Percentiles rank a stretch among this genome's conserved stretches.
Conservation (phyloP, 2,113 vertebrate genomes). For the Aegotheles bennettii region DNA sequence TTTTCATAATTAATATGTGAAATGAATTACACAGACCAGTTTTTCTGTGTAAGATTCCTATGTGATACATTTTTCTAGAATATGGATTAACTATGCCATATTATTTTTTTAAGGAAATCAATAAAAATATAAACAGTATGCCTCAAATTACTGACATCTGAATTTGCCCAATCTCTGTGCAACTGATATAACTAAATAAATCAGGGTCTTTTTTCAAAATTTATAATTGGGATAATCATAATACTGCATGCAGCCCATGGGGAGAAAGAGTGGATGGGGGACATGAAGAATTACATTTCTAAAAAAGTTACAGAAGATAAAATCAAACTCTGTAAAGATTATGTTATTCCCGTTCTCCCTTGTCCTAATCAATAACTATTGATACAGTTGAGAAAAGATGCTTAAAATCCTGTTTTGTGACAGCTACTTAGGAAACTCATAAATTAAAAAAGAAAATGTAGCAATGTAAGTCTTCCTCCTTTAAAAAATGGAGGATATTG, state of each 20-base stretch:
- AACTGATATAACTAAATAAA: not conserved
- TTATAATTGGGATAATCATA: not conserved
- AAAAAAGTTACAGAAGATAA: not conserved
- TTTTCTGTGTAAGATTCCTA: not conserved
- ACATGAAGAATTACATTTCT: not conserved
- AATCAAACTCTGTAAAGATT: not conserved
- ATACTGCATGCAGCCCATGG: not conserved
- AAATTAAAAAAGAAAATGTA: constrained; percentile 56
- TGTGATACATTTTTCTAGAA: not conserved
- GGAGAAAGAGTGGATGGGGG: not conserved
- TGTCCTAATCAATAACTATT: not conserved
- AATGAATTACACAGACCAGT: constrained; percentile 5
- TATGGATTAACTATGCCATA: not conserved
- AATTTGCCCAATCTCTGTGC: not conserved
- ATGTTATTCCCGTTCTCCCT: not conserved
- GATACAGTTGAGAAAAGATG: constrained; percentile 36
- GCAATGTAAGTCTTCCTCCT: constrained; percentile 35
- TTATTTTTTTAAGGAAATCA: not conserved
- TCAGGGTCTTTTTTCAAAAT: not conserved
- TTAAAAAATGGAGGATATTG: constrained; percentile 60
- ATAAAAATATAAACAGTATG: not conserved
- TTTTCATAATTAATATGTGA: constrained; percentile 37
- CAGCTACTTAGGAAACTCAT: constrained; percentile 33
- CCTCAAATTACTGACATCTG: not conserved
- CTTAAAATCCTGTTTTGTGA: constrained; percentile 6